These are phyloP conservation scores for Noctua comes DNA, from an alignment of 2,888 invertebrate species.

Conservation along the genomic window DNA sequence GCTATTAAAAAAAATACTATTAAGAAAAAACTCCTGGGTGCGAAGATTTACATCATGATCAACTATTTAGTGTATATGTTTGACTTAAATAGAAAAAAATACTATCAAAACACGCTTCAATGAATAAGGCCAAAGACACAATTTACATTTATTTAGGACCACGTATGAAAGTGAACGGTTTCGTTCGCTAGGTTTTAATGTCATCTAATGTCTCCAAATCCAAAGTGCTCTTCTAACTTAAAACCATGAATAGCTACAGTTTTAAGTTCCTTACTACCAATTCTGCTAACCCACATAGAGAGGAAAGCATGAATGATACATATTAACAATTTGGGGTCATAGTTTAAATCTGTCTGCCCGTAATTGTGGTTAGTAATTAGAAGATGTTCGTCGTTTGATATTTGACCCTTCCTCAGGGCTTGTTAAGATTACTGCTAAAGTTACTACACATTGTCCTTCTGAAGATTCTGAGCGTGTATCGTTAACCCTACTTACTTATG, in stretches of 20 bases:
- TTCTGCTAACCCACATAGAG: conserved; percentile 30
- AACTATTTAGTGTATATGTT: background rate
- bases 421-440: conserved; percentile 59
- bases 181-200: background rate
- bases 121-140: background rate
- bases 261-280: conserved; percentile 27
- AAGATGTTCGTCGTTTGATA: conserved; percentile 59
- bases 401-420: conserved; percentile 61
- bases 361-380: conserved; percentile 65
- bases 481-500: conserved; percentile 49
- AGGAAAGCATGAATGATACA: conserved; percentile 45
- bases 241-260: conserved; percentile 13
- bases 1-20: background rate
- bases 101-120: background rate
- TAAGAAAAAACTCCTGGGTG: background rate
- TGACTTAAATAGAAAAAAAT: background rate
- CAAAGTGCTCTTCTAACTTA: conserved; percentile 13
- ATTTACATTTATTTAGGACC: background rate
- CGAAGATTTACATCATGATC: background rate
- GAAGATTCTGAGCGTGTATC: conserved; percentile 36
- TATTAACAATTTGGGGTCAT: conserved; percentile 63
- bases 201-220: conserved; percentile 8
- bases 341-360: conserved; percentile 58
- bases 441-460: conserved; percentile 39
- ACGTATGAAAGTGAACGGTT: background rate